A percentile compares a stretch with the other conserved stretches of the same genome.
These are phyloP conservation scores for Alsophila aescularia DNA, from an alignment of 2,888 invertebrate species.

Conservation along the genomic window DNA sequence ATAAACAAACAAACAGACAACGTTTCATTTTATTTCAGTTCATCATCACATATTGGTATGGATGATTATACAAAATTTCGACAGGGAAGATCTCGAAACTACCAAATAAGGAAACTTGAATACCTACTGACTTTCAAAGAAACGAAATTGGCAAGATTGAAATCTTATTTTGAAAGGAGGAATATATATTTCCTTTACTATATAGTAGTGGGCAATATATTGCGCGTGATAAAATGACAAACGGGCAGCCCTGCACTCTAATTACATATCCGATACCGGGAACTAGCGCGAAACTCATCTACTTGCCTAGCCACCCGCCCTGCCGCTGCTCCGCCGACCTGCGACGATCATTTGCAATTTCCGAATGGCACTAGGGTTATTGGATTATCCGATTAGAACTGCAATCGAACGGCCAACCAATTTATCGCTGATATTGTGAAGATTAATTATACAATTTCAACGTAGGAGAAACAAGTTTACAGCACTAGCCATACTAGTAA, in stretches of 20 bases:
- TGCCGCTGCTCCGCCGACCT: constrained; percentile 40
- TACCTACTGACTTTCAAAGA: constrained; percentile 32
- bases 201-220: constrained; percentile 19
- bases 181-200: too few species aligned
- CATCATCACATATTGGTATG: too few species aligned
- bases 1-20: too few species aligned
- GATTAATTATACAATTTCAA: constrained; percentile 21
- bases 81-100: constrained; percentile 12
- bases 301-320: constrained; percentile 22
- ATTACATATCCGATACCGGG: constrained; percentile 58
- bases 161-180: constrained; percentile 28
- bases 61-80: constrained; percentile 15
- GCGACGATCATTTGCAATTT: constrained; percentile 74
- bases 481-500: not conserved
- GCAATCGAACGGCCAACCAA: constrained; percentile 36
- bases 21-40: too few species aligned
- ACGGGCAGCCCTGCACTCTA: constrained; percentile 50
- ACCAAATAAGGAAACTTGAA: constrained; percentile 29
- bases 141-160: constrained; percentile 33
- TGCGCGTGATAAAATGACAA: constrained; percentile 22
- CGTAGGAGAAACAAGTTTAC: constrained; percentile 13
- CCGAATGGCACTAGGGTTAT: constrained; percentile 61
- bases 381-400: constrained; percentile 41
- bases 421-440: constrained; percentile 33
- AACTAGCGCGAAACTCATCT: constrained; percentile 49